Percentiles rank a stretch among this genome's conserved stretches.
These are phyloP conservation scores for Nasua narica DNA, from an alignment of 2,797 vertebrate genomes.

Conservation along the genomic window DNA sequence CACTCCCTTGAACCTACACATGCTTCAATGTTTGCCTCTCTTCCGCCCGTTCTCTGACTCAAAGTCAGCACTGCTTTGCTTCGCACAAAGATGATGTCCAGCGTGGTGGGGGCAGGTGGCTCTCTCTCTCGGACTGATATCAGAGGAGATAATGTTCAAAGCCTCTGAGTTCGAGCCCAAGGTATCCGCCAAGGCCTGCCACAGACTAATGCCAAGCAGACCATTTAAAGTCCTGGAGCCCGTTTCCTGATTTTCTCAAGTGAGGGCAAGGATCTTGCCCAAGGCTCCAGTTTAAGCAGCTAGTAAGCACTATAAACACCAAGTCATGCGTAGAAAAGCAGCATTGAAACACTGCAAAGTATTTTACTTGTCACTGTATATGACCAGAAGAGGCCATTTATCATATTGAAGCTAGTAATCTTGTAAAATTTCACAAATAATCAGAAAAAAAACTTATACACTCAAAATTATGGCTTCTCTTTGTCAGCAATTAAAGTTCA, in stretches of 20 bases:
- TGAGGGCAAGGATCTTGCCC: not conserved
- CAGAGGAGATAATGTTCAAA: not conserved
- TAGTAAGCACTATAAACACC: not conserved
- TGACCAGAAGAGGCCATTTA: not conserved
- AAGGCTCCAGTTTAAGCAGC: not conserved
- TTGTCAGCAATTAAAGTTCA: conserved; percentile 28
- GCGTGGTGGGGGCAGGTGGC: not conserved
- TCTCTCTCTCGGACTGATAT: not conserved
- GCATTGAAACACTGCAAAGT: not conserved
- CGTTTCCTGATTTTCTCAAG: not conserved
- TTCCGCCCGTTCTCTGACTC: not conserved
- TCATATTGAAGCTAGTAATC: not conserved
- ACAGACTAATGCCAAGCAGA: not conserved
- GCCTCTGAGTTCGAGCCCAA: not conserved
- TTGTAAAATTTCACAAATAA: conserved; percentile 11
- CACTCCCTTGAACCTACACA: not conserved
- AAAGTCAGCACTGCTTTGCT: not conserved
- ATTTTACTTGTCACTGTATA: not conserved
- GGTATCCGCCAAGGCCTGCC: not conserved
- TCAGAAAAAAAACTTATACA: not conserved
- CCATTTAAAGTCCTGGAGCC: not conserved
- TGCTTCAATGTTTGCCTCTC: not conserved
- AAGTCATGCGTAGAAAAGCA: not conserved
- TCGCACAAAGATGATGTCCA: not conserved
- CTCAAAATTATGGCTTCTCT: not conserved